phyloP scores from a whole-genome alignment of 2,888 invertebrate species.

The Polyommatus iphigenia region DNA sequence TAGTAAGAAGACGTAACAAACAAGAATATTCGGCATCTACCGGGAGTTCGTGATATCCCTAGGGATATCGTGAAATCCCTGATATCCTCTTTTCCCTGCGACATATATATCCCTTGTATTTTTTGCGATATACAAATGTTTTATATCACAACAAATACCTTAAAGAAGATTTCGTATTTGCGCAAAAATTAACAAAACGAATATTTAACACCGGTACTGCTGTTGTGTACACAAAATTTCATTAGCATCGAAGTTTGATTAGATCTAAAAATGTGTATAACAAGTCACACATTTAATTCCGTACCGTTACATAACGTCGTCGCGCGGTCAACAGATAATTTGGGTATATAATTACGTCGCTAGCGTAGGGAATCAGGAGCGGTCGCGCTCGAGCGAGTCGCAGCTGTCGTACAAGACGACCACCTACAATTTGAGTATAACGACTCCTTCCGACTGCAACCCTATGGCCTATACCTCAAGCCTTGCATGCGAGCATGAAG shows the following conservation, averaged over 20 bases:
- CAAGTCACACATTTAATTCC: constrained; percentile 13
- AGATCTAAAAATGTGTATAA: not conserved
- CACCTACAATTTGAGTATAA: not conserved
- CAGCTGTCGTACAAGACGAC: not conserved
- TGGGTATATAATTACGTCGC: not conserved
- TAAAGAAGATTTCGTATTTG: not conserved
- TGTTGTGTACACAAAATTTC: not conserved
- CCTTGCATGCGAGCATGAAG: no score
- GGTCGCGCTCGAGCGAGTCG: not conserved
- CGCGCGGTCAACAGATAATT: not conserved
- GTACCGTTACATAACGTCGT: not conserved
- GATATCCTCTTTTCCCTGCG: no score
- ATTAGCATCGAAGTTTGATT: not conserved
- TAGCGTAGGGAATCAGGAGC: not conserved
- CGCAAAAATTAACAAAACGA: not conserved
- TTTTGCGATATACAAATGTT: no score
- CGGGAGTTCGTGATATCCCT: no score
- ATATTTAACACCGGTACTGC: not conserved
- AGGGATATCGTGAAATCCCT: no score
- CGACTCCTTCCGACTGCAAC: not conserved
- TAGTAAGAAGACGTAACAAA: no score
- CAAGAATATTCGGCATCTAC: no score
- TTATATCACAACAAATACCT: no score
- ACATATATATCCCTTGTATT: no score
- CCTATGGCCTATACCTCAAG: no score